Percentiles rank a stretch among this genome's conserved stretches.
These are phyloP conservation scores for Lasiurus borealis DNA, from an alignment of 2,113 vertebrate species.

Conservation along the genomic window DNA sequence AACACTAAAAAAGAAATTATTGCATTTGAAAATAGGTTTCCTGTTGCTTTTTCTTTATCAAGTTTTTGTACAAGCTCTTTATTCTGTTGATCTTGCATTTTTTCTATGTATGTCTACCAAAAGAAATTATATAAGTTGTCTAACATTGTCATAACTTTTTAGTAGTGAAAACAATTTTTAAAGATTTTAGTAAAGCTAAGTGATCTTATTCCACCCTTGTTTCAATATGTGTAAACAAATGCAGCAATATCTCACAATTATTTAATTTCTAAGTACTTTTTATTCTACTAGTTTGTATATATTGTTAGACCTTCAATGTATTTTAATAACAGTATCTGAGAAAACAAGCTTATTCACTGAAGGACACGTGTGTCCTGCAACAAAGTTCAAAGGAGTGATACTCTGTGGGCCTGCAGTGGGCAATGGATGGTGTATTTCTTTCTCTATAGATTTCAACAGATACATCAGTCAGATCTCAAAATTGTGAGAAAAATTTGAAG, in stretches of 20 bases:
- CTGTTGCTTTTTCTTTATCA: not conserved
- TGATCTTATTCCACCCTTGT: not conserved
- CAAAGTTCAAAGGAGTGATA: not conserved
- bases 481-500: not conserved
- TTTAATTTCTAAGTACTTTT: not conserved
- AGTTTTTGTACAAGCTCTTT: not conserved
- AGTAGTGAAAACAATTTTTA: not conserved
- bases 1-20: not conserved
- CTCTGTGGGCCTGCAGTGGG: not conserved
- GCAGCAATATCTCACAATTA: constrained; percentile 4
- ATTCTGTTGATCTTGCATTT: constrained; percentile 31
- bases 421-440: not conserved
- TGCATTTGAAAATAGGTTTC: constrained; percentile 12
- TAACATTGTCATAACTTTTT: constrained; percentile 15
- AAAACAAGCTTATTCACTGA: not conserved
- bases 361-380: not conserved
- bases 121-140: not conserved
- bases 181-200: constrained; percentile 26
- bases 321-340: not conserved
- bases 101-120: constrained; percentile 8
- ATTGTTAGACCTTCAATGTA: not conserved
- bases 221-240: not conserved
- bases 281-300: not conserved
- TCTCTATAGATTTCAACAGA: not conserved
- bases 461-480: constrained; percentile 6